Conservation (phyloP, 2,888 invertebrate species). For the Rhorus exstirpatorius region DNA sequence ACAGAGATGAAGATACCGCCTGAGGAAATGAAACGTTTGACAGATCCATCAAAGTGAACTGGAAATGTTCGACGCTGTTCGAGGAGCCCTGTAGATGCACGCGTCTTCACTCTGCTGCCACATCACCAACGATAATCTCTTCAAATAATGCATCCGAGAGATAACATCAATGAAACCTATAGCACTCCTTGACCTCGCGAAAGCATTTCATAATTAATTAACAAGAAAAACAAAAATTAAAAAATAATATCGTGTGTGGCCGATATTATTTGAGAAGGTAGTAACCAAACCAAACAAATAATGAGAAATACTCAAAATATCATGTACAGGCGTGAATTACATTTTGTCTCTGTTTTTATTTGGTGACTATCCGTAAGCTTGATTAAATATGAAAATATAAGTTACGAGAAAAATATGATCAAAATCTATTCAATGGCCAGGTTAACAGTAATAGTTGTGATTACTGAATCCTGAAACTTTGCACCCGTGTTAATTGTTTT, state of each 20-base stretch:
- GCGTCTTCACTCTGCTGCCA: neutral
- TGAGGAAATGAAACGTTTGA: constrained; percentile 52
- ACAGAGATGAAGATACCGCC: constrained; percentile 76
- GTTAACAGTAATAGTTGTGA: neutral
- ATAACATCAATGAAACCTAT: constrained; percentile 1
- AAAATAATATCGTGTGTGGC: constrained; percentile 23
- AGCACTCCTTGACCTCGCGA: neutral
- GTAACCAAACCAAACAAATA: neutral
- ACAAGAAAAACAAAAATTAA: neutral
- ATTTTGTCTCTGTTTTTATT: constrained; percentile 37
- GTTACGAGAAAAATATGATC: constrained; percentile 5
- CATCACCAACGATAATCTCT: neutral
- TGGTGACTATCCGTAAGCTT: constrained; percentile 34
- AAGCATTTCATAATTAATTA: constrained; percentile 38
- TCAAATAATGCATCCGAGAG: neutral
- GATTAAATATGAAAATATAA: constrained; percentile 51
- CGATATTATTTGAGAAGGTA: constrained; percentile 44
- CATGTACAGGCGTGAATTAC: constrained; percentile 43
- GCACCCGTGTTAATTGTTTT: neutral
- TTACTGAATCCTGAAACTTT: neutral
- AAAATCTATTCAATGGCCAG: neutral
- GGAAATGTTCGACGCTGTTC: neutral
- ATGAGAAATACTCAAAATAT: constrained; percentile 15
- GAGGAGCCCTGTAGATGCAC: neutral
- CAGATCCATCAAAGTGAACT: neutral